phyloP scores from a whole-genome alignment of 2,888 invertebrate genomes.

The Plagiodera versicolora region DNA sequence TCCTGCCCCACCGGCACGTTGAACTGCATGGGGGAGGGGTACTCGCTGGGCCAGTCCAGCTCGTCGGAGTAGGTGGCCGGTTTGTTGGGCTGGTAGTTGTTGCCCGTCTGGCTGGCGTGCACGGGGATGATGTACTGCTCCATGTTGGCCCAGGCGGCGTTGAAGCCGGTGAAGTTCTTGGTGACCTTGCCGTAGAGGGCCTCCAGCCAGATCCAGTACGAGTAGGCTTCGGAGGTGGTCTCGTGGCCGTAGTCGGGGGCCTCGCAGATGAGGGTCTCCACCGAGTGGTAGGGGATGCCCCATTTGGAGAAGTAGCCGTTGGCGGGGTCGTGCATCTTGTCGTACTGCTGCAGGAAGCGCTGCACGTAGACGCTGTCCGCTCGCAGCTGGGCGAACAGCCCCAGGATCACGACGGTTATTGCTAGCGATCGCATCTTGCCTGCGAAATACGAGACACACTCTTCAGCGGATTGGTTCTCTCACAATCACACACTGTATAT shows the following conservation, averaged over 20 bases:
- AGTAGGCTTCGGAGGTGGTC: conserved; percentile 38
- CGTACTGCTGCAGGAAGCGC: conserved; percentile 35
- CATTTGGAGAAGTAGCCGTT: conserved; percentile 37
- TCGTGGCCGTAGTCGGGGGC: conserved; percentile 38
- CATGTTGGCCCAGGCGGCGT: conserved; percentile 33
- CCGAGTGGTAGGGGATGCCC: conserved; percentile 37
- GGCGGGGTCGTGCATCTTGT: conserved; percentile 31
- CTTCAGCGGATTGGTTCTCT: too few relatives aligned
- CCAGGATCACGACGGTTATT: neutral
- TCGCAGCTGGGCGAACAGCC: conserved; percentile 18
- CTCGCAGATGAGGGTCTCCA: conserved; percentile 37
- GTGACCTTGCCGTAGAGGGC: conserved; percentile 36
- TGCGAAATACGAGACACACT: neutral
- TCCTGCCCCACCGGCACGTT: conserved; percentile 32
- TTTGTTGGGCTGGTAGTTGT: conserved; percentile 31
- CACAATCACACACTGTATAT: too few relatives aligned
- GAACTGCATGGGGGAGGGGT: conserved; percentile 28
- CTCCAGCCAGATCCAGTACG: conserved; percentile 35
- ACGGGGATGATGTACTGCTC: conserved; percentile 34
- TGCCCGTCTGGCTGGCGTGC: conserved; percentile 20
- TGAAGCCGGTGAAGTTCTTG: conserved; percentile 33
- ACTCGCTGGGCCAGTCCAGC: conserved; percentile 27
- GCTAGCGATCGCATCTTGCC: conserved; percentile 13
- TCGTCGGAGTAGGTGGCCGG: conserved; percentile 26
- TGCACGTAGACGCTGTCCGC: conserved; percentile 31